Percentiles rank a stretch among this genome's conserved stretches.
Conservation (phyloP, 2,797 vertebrate species). For the Lophius americanus region DNA sequence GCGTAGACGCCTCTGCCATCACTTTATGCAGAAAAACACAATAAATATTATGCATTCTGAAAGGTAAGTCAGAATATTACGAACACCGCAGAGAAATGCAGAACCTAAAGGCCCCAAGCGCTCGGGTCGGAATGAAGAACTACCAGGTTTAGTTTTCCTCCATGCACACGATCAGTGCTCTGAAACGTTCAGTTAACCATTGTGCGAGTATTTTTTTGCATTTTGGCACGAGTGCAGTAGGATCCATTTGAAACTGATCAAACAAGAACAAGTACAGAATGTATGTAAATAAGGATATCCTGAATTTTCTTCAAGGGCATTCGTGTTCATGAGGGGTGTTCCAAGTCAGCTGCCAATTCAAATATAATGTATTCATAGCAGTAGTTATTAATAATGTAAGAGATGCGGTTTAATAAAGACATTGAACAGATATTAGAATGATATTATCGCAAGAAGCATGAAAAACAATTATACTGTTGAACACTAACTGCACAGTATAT, state of each 20-base stretch:
- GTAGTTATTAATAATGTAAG: too few relatives aligned
- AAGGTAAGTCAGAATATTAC: background rate
- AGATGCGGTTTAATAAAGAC: too few relatives aligned
- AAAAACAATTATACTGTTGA: background rate
- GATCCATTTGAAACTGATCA: conserved; percentile 1
- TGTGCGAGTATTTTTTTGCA: conserved; percentile 10
- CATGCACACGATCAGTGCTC: background rate
- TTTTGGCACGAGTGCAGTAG: background rate
- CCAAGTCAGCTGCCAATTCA: background rate
- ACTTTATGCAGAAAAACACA: background rate
- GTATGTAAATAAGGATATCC: background rate
- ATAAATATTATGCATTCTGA: background rate
- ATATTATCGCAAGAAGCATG: too few relatives aligned
- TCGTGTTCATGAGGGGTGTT: background rate
- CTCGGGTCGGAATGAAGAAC: background rate
- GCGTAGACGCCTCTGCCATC: background rate
- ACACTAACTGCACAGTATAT: conserved; percentile 8
- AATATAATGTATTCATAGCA: background rate
- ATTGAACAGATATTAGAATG: too few relatives aligned
- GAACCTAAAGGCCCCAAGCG: background rate
- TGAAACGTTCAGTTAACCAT: background rate
- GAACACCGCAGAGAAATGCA: background rate
- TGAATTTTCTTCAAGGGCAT: background rate
- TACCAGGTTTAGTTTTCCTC: background rate
- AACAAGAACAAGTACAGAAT: conserved; percentile 5